phyloP scores from a whole-genome alignment of 1,140 invertebrate species.

The Neelides sp. region DNA sequence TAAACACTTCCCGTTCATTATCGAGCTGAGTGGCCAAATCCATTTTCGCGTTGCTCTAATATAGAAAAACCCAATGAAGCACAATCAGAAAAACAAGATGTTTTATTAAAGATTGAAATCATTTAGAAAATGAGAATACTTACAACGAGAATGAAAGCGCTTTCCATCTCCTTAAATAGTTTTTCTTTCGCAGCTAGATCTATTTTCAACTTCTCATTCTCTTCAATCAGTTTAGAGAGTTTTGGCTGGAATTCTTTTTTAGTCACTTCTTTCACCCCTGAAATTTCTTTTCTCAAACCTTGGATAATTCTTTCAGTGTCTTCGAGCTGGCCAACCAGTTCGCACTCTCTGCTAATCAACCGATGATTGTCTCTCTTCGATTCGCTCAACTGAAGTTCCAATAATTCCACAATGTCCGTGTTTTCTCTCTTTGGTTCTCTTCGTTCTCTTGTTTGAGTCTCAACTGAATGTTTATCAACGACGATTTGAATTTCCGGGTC shows the following conservation, averaged over 20 bases:
- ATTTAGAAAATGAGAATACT: constrained; percentile 7
- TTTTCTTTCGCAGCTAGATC: constrained; percentile 17
- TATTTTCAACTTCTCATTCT: constrained; percentile 12
- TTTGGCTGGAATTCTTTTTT: constrained; percentile 10
- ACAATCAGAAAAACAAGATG: background rate
- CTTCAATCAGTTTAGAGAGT: constrained; percentile 10
- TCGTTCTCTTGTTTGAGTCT: background rate
- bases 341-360: constrained; percentile 13
- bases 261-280: constrained; percentile 14
- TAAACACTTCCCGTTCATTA: constrained; percentile 16
- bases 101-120: background rate
- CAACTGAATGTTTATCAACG: background rate
- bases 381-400: constrained; percentile 15
- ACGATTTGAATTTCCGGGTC: background rate
- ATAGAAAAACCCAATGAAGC: constrained; percentile 2
- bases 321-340: constrained; percentile 14
- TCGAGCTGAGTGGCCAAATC: constrained; percentile 19
- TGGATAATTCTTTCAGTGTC: constrained; percentile 19
- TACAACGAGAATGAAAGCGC: constrained; percentile 19
- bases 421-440: constrained; percentile 3
- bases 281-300: constrained; percentile 16
- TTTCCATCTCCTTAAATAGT: constrained; percentile 17
- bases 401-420: constrained; percentile 6
- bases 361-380: constrained; percentile 11
- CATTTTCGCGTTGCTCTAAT: constrained; percentile 25